These are phyloP conservation scores for Chymomyza fuscimana DNA, from an alignment of 2,888 invertebrate species.

Conservation along the genomic window DNA sequence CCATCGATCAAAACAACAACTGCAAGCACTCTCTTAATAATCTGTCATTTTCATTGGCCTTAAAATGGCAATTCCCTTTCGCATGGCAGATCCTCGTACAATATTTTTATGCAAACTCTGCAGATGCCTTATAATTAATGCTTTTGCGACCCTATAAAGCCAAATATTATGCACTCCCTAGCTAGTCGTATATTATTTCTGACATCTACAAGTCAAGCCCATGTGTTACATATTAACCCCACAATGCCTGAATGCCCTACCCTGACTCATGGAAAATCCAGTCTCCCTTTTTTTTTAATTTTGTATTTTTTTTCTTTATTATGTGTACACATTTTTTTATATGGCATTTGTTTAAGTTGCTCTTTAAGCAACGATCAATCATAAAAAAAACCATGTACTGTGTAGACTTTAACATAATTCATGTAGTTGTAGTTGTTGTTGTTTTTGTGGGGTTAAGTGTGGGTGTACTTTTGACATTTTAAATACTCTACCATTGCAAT, in stretches of 20 bases:
- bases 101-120: too few species aligned
- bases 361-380: conserved; percentile 65
- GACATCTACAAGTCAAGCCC: conserved; percentile 34
- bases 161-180: not conserved
- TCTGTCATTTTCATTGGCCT: not conserved
- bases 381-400: conserved; percentile 27
- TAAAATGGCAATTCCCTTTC: not conserved
- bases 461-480: conserved; percentile 57
- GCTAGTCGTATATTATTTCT: not conserved
- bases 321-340: not conserved
- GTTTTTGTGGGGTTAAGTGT: conserved; percentile 16
- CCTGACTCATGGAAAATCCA: not conserved
- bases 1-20: not conserved
- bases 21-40: not conserved
- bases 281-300: not conserved
- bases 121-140: not conserved
- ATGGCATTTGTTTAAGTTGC: conserved; percentile 38
- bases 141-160: not conserved
- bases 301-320: not conserved
- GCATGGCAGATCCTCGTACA: not conserved
- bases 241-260: conserved; percentile 17
- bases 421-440: not conserved
- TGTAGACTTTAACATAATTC: not conserved
- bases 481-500: conserved; percentile 27
- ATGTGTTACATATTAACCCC: conserved; percentile 65